These are phyloP conservation scores for Lasioglossum malachurum DNA, from an alignment of 2,888 invertebrate species.

Conservation along the genomic window DNA sequence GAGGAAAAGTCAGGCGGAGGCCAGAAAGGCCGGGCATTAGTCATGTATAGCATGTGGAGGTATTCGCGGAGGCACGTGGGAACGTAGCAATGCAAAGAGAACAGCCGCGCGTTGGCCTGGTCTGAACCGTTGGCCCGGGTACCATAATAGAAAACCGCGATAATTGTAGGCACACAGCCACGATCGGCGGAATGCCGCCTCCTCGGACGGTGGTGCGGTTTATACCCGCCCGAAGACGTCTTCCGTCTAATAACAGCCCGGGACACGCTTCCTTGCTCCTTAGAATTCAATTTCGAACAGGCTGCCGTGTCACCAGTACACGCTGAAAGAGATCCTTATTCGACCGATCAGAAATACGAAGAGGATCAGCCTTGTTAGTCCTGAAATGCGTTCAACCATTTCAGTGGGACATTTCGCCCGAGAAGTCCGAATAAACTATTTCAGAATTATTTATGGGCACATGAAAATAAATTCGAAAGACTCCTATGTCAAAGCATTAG, in stretches of 20 bases:
- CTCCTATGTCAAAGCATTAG: too few species aligned
- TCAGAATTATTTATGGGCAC: too few species aligned
- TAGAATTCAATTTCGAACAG: not conserved
- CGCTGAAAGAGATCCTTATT: not conserved
- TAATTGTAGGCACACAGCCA: slow-evolving; percentile 70
- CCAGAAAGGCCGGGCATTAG: slow-evolving; percentile 63
- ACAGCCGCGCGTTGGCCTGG: slow-evolving; percentile 64
- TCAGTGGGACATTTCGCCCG: too few species aligned
- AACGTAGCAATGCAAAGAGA: slow-evolving; percentile 71
- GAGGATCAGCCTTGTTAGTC: not conserved
- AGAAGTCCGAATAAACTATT: too few species aligned
- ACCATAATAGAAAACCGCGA: slow-evolving; percentile 71
- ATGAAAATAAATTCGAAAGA: too few species aligned
- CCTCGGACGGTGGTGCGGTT: slow-evolving; percentile 42
- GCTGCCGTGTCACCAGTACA: not conserved
- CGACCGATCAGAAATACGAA: not conserved
- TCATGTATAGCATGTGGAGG: slow-evolving; percentile 58
- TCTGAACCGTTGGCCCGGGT: slow-evolving; percentile 68
- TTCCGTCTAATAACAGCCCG: slow-evolving; percentile 36
- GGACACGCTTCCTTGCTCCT: not conserved
- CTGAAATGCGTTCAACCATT: not conserved
- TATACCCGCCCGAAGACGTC: slow-evolving; percentile 41
- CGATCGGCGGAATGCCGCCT: slow-evolving; percentile 66
- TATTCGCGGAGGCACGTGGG: slow-evolving; percentile 71
- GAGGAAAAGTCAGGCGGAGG: slow-evolving; percentile 62